Percentiles rank a stretch among this genome's conserved stretches.
phyloP scores from a whole-genome alignment of 2,113 vertebrate species.

The Carassius auratus region DNA sequence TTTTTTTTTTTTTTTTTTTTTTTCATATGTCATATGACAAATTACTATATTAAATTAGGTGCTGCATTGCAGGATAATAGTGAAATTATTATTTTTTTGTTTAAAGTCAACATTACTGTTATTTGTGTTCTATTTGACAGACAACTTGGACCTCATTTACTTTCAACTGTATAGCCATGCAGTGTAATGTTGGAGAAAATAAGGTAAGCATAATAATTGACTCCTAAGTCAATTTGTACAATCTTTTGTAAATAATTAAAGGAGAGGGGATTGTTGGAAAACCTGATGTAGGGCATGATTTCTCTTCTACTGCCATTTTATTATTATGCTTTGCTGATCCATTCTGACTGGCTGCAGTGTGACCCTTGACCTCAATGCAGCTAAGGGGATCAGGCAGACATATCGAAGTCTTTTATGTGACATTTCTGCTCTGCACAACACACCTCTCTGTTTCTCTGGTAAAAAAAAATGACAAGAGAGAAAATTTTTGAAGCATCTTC shows the following conservation, averaged over 20 bases:
- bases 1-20: too few relatives aligned
- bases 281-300: background rate
- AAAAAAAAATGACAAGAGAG: background rate
- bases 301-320: background rate
- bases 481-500: too few relatives aligned
- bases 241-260: background rate
- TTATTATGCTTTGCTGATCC: background rate
- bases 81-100: background rate
- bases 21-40: too few relatives aligned
- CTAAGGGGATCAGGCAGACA: background rate
- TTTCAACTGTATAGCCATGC: background rate
- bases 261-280: background rate
- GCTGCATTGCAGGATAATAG: background rate
- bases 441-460: background rate
- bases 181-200: background rate
- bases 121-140: background rate
- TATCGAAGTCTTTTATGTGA: background rate
- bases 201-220: background rate
- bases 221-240: background rate
- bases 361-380: conserved; percentile 10
- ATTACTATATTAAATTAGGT: too few relatives aligned
- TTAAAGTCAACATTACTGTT: background rate
- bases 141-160: background rate
- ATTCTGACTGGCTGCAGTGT: background rate
- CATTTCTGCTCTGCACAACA: conserved; percentile 1